A percentile compares a stretch with the other conserved stretches of the same genome.
Evolutionary conservation across 2,797 vertebrate species (phyloP).

Genomic region (Oreonectes daqikongensis): DNA sequence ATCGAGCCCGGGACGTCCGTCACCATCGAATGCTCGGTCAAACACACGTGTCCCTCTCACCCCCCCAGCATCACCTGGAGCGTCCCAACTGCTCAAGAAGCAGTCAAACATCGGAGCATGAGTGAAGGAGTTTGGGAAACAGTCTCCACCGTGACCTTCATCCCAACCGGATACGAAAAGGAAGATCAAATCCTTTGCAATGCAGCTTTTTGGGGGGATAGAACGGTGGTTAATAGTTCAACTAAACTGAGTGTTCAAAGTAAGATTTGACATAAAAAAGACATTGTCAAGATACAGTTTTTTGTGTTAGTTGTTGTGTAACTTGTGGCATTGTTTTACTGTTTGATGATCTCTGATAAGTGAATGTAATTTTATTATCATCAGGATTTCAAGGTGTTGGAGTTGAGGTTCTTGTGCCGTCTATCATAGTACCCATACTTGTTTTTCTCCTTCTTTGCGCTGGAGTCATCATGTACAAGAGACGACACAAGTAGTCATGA

Average conservation of each 20-base stretch:
- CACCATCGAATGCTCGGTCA: constrained; percentile 65
- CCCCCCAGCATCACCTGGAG: constrained; percentile 68
- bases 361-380: not conserved
- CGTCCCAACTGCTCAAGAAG: constrained; percentile 41
- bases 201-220: constrained; percentile 60
- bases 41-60: constrained; percentile 67
- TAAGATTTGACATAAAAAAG: constrained; percentile 41
- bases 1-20: constrained; percentile 58
- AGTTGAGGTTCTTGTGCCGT: constrained; percentile 1
- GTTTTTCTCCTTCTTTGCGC: constrained; percentile 5
- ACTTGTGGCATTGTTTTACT: too few relatives aligned
- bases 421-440: constrained; percentile 26
- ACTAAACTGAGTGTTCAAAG: constrained; percentile 58
- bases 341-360: not conserved
- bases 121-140: constrained; percentile 61
- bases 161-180: constrained; percentile 60
- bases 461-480: constrained; percentile 21
- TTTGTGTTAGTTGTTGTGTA: too few relatives aligned
- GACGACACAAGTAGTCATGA: not conserved
- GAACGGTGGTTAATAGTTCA: constrained; percentile 46
- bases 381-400: constrained; percentile 20
- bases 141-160: constrained; percentile 63
- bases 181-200: constrained; percentile 58
- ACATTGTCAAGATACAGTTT: too few relatives aligned
- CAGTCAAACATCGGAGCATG: constrained; percentile 26